phyloP scores from a whole-genome alignment of 2,888 invertebrate species.

The Drosophila subsilvestris region DNA sequence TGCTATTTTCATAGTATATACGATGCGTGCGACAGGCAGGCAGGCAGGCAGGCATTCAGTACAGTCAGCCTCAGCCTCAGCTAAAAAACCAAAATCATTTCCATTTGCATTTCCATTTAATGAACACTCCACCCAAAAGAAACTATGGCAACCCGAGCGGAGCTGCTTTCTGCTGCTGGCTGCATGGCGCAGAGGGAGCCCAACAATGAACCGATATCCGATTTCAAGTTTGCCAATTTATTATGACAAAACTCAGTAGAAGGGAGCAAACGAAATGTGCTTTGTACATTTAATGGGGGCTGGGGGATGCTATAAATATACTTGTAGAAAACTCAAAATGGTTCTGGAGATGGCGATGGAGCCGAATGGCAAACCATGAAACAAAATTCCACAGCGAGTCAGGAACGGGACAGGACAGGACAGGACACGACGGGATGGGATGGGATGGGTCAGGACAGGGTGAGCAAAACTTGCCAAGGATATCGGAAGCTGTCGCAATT shows the following conservation, averaged over 20 bases:
- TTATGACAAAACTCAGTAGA: slow-evolving; percentile 33
- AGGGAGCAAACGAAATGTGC: slow-evolving; percentile 44
- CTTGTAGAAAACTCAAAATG: slow-evolving; percentile 6
- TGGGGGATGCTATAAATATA: slow-evolving; percentile 3
- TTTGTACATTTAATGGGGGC: slow-evolving; percentile 45
- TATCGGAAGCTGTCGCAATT: slow-evolving; percentile 67
- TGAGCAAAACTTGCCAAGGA: slow-evolving; percentile 46
- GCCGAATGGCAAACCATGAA: slow-evolving; percentile 55
- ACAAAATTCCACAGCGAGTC: slow-evolving; percentile 60
- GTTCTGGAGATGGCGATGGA: slow-evolving; percentile 3
- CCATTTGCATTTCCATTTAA: slow-evolving; percentile 52
- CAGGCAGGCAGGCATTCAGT: no score
- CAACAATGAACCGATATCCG: slow-evolving; percentile 55
- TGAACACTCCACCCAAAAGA: slow-evolving; percentile 47
- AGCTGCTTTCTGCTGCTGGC: slow-evolving; percentile 3
- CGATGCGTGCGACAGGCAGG: not conserved
- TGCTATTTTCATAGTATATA: slow-evolving; percentile 11
- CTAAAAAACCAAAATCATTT: slow-evolving; percentile 40
- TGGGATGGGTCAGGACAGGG: not conserved
- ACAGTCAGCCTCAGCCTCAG: no score
- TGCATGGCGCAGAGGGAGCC: slow-evolving; percentile 13
- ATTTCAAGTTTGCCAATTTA: slow-evolving; percentile 70
- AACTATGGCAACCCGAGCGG: slow-evolving; percentile 50
- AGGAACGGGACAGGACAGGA: not conserved
- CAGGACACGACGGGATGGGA: not conserved